Conservation (phyloP, 35 echinoderm and acorn worm species). For the Apostichopus californicus region DNA sequence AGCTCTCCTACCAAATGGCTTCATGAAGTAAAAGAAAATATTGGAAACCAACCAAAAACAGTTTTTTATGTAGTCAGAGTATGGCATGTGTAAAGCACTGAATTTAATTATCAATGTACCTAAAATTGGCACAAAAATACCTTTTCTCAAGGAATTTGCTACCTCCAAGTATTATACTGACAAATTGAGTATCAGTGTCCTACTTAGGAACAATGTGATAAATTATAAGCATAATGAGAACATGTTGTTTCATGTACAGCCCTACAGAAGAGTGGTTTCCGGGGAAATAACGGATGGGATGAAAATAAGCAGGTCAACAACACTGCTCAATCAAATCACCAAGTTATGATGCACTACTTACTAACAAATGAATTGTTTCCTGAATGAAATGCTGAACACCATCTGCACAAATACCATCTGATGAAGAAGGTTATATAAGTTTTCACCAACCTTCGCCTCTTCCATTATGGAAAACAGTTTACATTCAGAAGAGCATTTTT, state of each 20-base stretch:
- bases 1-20: no score
- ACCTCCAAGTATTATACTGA: no score
- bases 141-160: no score
- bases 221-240: neutral
- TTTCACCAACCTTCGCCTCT: constrained; percentile 24
- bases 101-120: no score
- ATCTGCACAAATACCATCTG: constrained; percentile 6
- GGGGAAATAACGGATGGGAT: neutral
- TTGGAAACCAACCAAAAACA: no score
- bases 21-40: no score
- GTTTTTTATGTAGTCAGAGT: no score
- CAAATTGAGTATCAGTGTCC: neutral
- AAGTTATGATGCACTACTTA: neutral
- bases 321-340: neutral
- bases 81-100: no score
- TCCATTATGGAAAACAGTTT: constrained; percentile 20
- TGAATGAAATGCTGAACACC: constrained; percentile 1
- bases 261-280: constrained; percentile 2
- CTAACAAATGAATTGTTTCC: constrained; percentile 25
- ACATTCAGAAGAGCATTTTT: neutral
- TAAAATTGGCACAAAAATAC: no score
- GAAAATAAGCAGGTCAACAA: constrained; percentile 20
- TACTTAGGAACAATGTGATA: neutral
- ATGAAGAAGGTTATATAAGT: constrained; percentile 8
- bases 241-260: neutral